A percentile compares a stretch with the other conserved stretches of the same genome.
Conservation (phyloP, 2,113 vertebrate genomes). For the Heloderma charlesbogerti region DNA sequence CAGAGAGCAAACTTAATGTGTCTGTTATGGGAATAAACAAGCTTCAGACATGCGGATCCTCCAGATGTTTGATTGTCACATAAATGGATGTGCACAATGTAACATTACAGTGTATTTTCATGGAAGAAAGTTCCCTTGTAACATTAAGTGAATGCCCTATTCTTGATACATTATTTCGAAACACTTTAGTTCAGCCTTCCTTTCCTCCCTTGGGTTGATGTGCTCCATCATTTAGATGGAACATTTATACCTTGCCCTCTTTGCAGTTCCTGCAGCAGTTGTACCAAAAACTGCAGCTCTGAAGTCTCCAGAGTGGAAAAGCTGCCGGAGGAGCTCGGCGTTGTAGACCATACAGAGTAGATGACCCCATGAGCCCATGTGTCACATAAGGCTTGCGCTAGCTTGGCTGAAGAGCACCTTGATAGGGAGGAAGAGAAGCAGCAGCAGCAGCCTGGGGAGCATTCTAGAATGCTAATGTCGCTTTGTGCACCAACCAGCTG, state of each 20-base stretch:
- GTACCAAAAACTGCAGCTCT: slow-evolving; percentile 47
- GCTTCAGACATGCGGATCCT: background rate
- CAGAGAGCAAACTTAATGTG: background rate
- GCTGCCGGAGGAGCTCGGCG: slow-evolving; percentile 58
- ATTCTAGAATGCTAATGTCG: slow-evolving; percentile 12
- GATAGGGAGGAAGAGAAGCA: slow-evolving; percentile 33
- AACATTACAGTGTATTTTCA: background rate
- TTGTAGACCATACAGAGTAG: slow-evolving; percentile 47
- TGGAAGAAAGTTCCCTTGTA: background rate
- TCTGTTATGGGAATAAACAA: background rate
- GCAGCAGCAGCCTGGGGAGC: slow-evolving; percentile 44
- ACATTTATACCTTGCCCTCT: background rate
- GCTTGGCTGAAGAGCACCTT: slow-evolving; percentile 59
- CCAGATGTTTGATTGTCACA: slow-evolving; percentile 12
- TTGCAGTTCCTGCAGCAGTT: background rate
- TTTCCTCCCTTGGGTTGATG: background rate
- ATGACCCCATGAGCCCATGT: slow-evolving; percentile 11
- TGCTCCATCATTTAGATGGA: accelerated
- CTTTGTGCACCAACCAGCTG: slow-evolving; percentile 61
- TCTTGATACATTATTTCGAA: slow-evolving; percentile 30
- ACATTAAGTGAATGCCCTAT: background rate
- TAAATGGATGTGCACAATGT: slow-evolving; percentile 2
- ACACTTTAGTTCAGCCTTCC: slow-evolving; percentile 7
- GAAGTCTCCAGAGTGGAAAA: slow-evolving; percentile 56
- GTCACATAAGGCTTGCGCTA: slow-evolving; percentile 60